Conservation (phyloP, 2,888 invertebrate genomes). For the Cheilosia variabilis region DNA sequence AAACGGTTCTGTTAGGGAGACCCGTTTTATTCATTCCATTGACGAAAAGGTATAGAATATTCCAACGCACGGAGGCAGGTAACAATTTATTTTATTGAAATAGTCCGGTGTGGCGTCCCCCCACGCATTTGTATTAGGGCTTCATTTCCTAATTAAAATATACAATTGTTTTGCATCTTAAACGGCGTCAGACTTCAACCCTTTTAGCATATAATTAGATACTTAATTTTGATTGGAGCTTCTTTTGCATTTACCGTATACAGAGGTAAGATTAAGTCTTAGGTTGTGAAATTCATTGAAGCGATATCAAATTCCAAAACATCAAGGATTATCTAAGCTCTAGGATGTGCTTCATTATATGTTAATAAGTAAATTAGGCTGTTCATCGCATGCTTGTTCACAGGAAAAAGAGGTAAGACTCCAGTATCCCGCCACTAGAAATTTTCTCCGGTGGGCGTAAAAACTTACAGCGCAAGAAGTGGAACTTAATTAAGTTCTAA, state of each 20-base stretch:
- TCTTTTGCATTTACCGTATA: constrained; percentile 22
- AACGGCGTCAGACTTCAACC: constrained; percentile 22
- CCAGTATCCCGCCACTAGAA: constrained; percentile 21
- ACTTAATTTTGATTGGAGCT: constrained; percentile 55
- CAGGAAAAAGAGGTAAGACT: constrained; percentile 30
- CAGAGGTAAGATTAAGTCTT: constrained; percentile 32
- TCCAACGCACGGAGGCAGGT: background rate
- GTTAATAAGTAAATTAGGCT: constrained; percentile 60
- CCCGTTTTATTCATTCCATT: background rate
- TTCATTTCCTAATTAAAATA: constrained; percentile 44
- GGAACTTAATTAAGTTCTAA: constrained; percentile 60
- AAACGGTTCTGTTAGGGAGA: background rate
- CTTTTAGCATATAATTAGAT: constrained; percentile 50
- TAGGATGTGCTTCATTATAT: constrained; percentile 62
- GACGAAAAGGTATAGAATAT: constrained; percentile 1
- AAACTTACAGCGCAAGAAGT: constrained; percentile 30
- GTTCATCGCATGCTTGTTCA: constrained; percentile 42
- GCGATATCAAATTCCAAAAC: constrained; percentile 54
- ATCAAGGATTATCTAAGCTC: constrained; percentile 53
- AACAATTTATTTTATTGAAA: background rate
- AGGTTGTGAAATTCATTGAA: constrained; percentile 41
- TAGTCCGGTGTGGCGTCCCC: background rate
- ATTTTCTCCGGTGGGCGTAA: constrained; percentile 10
- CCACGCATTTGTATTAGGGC: constrained; percentile 19
- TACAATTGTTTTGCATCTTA: constrained; percentile 18